phyloP scores from a whole-genome alignment of 2,797 vertebrate species.

The Chloroceryle inda region DNA sequence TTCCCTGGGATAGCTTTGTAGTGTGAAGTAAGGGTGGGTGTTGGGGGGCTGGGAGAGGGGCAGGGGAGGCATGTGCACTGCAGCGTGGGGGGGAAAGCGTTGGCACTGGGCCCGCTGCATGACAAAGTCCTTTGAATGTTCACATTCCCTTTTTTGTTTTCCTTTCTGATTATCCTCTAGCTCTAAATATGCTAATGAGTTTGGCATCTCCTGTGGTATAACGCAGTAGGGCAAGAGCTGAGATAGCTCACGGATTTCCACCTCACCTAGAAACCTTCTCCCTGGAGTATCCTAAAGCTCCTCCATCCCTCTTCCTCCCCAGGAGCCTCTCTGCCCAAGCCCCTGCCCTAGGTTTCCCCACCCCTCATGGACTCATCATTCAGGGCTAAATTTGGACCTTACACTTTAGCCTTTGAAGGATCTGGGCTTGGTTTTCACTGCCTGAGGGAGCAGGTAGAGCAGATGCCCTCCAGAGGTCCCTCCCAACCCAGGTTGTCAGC shows the following conservation, averaged over 20 bases:
- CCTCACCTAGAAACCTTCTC: not conserved
- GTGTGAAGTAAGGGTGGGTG: not conserved
- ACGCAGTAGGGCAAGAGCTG: not conserved
- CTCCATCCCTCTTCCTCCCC: not conserved
- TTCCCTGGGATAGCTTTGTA: not conserved
- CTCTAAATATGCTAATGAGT: not conserved
- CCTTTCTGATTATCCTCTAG: not conserved
- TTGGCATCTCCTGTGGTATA: not conserved
- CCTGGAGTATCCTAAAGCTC: not conserved
- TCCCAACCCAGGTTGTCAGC: not conserved
- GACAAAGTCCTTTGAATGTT: not conserved
- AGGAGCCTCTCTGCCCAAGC: not conserved
- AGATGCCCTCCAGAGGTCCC: not conserved
- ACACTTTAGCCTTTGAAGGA: not conserved
- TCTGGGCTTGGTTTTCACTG: not conserved
- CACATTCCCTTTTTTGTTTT: not conserved
- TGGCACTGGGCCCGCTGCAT: not conserved
- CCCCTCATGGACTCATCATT: accelerated
- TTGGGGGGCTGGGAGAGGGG: not conserved
- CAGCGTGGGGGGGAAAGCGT: not conserved
- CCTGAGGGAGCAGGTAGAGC: not conserved
- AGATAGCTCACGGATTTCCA: not conserved
- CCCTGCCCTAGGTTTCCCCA: not conserved
- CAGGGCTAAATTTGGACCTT: not conserved
- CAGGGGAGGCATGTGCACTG: not conserved